Percentiles rank a stretch among this genome's conserved stretches.
Conservation (phyloP, 1,140 invertebrate genomes). For the Caenorhabditis tropicalis region DNA sequence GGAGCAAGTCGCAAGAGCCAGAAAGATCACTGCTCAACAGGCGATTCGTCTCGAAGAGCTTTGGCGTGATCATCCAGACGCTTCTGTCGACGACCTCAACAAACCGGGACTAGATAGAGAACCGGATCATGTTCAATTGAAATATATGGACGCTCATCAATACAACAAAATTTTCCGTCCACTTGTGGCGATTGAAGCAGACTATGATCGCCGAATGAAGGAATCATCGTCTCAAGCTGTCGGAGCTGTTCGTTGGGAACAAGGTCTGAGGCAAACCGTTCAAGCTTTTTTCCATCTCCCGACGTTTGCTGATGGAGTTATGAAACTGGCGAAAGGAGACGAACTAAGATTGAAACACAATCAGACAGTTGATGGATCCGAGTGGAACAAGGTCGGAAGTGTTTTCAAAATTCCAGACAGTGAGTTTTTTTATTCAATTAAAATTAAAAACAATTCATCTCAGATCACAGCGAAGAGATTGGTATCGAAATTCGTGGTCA, state of each 20-base stretch:
- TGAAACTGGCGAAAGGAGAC: slow-evolving; percentile 99
- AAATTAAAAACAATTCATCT: neutral
- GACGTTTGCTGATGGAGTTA: slow-evolving; percentile 92
- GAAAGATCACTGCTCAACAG: slow-evolving; percentile 79
- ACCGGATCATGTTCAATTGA: slow-evolving; percentile 86
- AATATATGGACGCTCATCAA: slow-evolving; percentile 97
- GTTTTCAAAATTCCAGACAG: slow-evolving; percentile 98
- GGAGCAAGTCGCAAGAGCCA: slow-evolving; percentile 19
- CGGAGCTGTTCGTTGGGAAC: slow-evolving; percentile 96
- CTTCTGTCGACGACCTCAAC: slow-evolving; percentile 95
- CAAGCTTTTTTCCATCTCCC: slow-evolving; percentile 97
- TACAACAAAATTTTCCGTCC: slow-evolving; percentile 98
- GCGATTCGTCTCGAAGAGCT: slow-evolving; percentile 97
- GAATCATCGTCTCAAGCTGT: slow-evolving; percentile 89
- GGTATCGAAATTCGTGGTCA: slow-evolving; percentile 88
- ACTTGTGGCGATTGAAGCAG: slow-evolving; percentile 93
- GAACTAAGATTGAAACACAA: slow-evolving; percentile 91
- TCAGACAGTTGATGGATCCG: slow-evolving; percentile 68
- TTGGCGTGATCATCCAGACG: slow-evolving; percentile 97
- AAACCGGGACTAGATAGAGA: slow-evolving; percentile 96
- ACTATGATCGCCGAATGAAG: slow-evolving; percentile 96
- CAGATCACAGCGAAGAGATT: slow-evolving; percentile 93
- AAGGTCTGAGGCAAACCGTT: slow-evolving; percentile 95
- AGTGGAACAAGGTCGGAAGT: slow-evolving; percentile 90
- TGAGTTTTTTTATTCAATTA: slow-evolving; percentile 71